Evolutionary conservation across 2,797 vertebrate species (phyloP), one percentile per base, ranked within the genome.

Genomic region (Sebastes hopkinsi): DNA sequence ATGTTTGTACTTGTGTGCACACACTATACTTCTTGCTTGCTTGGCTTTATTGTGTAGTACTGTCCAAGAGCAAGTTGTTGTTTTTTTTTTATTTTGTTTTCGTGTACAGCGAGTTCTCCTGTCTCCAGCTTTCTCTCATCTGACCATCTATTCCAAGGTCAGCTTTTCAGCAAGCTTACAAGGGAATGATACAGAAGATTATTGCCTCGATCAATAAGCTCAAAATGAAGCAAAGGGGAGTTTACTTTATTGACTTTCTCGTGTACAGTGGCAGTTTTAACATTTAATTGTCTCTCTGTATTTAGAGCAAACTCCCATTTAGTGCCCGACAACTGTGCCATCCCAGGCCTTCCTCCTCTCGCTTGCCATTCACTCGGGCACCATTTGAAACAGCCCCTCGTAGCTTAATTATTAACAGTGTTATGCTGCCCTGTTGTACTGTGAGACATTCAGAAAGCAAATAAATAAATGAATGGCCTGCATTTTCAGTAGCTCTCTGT

Each of bases 161-260:
- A 95, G 95, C 92, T 95, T 94, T 96, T 95, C 95, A 93, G 95
- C 88, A 79, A 88, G 93, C 93, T 96, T 96, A 93, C 93, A 94
- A 90, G 94, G 95, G 94, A 95, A 96, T 96, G 94, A 96, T 96
- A 95, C 93, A 91, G 93, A 95, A 96, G 95, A 96, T 95, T 95
- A 96, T 96, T 96, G 95, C 94, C 75, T 93, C 94, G 92, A 96
- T 96, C 96, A 96, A 96, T 96, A 96, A 96, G 94, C 89, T 92
- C 91, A 94, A 95, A 96, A 96, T 96, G 95, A 96, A 96, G 93
- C 95, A 95, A 94, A 94, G 92, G 95, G 95, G 95, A 95, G 94
- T 95, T 95, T 93, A 88, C 90, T 95, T 96, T 96, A 95, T 96
- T 96, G 95, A 95, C 95, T 96, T 95, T 91, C 94, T 86, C 86